phyloP scores from a whole-genome alignment of 2,113 vertebrate genomes.

The Siniperca chuatsi region DNA sequence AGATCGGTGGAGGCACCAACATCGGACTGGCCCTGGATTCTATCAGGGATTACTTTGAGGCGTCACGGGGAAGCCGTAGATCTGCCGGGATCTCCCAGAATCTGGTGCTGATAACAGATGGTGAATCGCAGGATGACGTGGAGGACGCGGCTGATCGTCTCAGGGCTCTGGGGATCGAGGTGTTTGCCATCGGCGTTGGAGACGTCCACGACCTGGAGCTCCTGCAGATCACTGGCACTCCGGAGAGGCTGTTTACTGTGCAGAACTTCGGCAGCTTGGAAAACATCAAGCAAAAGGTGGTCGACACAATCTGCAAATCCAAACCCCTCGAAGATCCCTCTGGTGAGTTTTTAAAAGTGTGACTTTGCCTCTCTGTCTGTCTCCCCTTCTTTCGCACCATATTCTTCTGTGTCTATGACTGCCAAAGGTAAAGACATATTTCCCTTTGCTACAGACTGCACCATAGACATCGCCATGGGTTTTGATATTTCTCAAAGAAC shows the following conservation, averaged over 20 bases:
- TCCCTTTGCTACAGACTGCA: conserved; percentile 80
- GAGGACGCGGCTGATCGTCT: conserved; percentile 65
- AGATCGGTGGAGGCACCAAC: conserved; percentile 53
- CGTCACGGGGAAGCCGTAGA: conserved; percentile 70
- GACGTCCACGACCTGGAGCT: conserved; percentile 71
- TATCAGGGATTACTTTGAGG: conserved; percentile 76
- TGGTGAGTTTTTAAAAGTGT: conserved; percentile 24
- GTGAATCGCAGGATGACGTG: conserved; percentile 75
- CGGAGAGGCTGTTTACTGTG: conserved; percentile 70
- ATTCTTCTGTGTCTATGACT: background rate
- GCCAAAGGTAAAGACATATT: background rate
- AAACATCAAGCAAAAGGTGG: conserved; percentile 69
- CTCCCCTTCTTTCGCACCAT: too few species aligned
- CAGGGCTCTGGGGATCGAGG: conserved; percentile 48
- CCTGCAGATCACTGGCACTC: conserved; percentile 75
- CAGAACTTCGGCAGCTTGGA: conserved; percentile 74
- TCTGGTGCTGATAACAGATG: conserved; percentile 87
- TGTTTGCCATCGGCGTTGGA: conserved; percentile 83
- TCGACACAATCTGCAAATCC: conserved; percentile 76
- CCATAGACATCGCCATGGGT: conserved; percentile 86
- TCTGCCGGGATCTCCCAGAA: conserved; percentile 77
- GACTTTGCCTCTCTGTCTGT: background rate
- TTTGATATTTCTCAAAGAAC: conserved; percentile 84
- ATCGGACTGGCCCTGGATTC: conserved; percentile 78
- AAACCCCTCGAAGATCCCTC: rapidly evolving